phyloP scores from a whole-genome alignment of 2,797 vertebrate genomes.

The Poeciliopsis presidionis region DNA sequence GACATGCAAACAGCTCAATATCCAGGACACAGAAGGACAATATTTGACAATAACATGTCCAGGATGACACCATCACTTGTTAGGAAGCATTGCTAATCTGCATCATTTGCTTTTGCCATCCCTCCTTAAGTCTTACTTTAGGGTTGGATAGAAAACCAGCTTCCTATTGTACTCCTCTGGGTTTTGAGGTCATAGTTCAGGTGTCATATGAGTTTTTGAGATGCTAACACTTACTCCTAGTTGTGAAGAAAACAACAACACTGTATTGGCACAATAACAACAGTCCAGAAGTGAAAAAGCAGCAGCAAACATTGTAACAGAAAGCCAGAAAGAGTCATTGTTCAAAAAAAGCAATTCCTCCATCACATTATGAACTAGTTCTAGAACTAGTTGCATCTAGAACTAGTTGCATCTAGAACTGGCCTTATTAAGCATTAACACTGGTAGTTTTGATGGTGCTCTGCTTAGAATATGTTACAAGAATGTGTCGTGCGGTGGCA shows the following conservation, averaged over 20 bases:
- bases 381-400: background rate
- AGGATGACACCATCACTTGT: no score
- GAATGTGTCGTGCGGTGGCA: background rate
- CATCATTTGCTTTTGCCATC: background rate
- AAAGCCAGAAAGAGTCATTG: background rate
- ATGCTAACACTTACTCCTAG: background rate
- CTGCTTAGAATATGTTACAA: background rate
- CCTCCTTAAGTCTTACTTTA: background rate
- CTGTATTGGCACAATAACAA: background rate
- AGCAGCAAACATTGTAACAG: background rate
- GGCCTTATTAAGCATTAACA: background rate
- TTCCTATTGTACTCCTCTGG: background rate
- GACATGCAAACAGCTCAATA: no score
- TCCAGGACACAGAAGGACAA: no score
- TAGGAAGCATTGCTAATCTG: background rate
- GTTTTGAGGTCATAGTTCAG: background rate
- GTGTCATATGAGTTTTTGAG: background rate
- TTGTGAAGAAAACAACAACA: background rate
- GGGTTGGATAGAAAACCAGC: background rate
- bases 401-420: no score
- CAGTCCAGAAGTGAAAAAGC: background rate
- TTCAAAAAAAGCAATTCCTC: background rate
- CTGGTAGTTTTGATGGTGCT: background rate
- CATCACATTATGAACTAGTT: background rate
- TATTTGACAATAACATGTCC: no score